Evolutionary conservation across 2,888 invertebrate genomes (phyloP), one percentile per base, ranked within the genome.

Genomic region (Hedya salicella): DNA sequence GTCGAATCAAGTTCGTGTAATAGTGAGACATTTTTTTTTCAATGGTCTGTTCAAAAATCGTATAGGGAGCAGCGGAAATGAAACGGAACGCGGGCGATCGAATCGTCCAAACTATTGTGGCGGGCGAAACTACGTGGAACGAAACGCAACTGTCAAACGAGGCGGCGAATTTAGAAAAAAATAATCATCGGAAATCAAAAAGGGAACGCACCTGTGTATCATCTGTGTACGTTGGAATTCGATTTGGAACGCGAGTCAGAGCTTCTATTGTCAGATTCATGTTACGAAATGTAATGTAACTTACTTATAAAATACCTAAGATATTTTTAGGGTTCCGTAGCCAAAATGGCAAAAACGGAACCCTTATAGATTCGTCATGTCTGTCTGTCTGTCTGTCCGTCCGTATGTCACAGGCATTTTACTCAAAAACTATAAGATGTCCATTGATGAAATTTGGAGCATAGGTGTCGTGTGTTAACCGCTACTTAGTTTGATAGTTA

Each of bases 101-200:
- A 68, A 68, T 68, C 67, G 67, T 46, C 57, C 63, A 62, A 52
- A 63, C 67, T 68, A 68, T 68, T 68, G 67, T 67, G 59, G 53
- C 53, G 44, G 8, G 48, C 39, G 65, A 65, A 59, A 66, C 66
- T 60, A 49, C 49, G 53, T 49, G 48, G 32, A 66, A 54, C 66
- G 66, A 61, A 66, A 65, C 65, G 59, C 52, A 61, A 54, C 60
- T 66, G 61, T 61, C 66, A 66, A 61, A 61, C 19, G 30, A 32
- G 49, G 42, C 54, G 53, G 53, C 32, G 66, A 66, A 54, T 66
- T 66, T 61, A 61, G 61, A 66, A 61, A 66, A 25, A 64, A 64
- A 52, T 40, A 19, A 54, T 60, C 59, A 53, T 32, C 17, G 53
- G 40, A 32, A 53, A 57, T 40, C 61, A 48, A 49, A 52, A 46